These are phyloP conservation scores for Siderastrea siderea DNA, from an alignment of 92 coral and sea anemone genomes.

Conservation along the genomic window DNA sequence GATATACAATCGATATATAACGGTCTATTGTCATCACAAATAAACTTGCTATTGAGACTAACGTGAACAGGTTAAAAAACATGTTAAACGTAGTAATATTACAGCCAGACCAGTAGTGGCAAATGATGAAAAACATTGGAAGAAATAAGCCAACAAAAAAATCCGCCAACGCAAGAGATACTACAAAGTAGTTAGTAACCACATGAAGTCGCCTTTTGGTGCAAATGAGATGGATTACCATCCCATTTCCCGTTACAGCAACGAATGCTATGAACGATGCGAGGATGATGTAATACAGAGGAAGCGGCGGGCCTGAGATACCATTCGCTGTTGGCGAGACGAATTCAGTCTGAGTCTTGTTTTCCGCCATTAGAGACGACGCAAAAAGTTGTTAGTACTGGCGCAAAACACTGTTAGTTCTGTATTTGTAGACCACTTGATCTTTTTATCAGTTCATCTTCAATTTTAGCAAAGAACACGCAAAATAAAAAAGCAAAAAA, in stretches of 20 bases:
- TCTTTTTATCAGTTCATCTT: neutral
- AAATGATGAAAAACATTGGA: constrained; percentile 23
- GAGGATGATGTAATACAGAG: constrained; percentile 20
- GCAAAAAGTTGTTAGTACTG: too few relatives aligned
- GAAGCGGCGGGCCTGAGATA: constrained; percentile 6
- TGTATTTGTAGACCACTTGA: neutral
- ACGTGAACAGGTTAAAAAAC: constrained; percentile 41
- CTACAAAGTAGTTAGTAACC: constrained; percentile 59
- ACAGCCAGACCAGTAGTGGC: constrained; percentile 36
- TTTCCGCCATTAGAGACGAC: neutral
- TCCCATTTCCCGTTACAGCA: constrained; percentile 59
- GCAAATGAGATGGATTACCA: constrained; percentile 50
- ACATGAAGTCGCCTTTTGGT: constrained; percentile 52
- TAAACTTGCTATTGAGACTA: constrained; percentile 28
- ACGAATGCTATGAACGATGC: constrained; percentile 30
- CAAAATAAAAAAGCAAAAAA: neutral
- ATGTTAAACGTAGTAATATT: constrained; percentile 10
- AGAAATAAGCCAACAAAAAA: constrained; percentile 59
- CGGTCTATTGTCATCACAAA: constrained; percentile 44
- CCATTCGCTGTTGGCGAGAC: neutral
- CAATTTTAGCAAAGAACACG: neutral
- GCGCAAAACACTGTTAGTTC: neutral
- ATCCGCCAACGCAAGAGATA: constrained; percentile 63
- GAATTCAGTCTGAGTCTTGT: neutral
- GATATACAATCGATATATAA: constrained; percentile 23